Base-by-base conservation (phyloP, 2,888 invertebrate species). In the Monopis laevigella region DNA sequence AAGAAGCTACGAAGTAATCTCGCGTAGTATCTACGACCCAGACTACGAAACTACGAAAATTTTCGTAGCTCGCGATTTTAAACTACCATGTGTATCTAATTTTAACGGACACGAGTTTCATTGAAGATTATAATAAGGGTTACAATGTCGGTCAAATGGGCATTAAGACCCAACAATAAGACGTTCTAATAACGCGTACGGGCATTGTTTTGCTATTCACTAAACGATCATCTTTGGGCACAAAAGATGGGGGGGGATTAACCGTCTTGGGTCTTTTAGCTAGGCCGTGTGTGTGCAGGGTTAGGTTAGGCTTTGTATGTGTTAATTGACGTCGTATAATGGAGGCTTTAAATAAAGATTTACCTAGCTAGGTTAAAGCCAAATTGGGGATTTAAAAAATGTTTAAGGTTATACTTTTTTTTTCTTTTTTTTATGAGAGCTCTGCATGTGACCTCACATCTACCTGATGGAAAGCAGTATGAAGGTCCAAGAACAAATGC, bases 61-160 rank as follows among this genome's bases (percentile, higher is more conserved):
- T n/a, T n/a, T n/a, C n/a, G n/a, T n/a, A n/a, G n/a, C n/a, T n/a
- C n/a, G n/a, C n/a, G n/a, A n/a, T n/a, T n/a, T n/a, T n/a, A n/a
- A n/a, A n/a, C n/a, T n/a, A n/a, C 2, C 0, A 58, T 42, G 55
- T 66, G 42, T 59, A 53, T 62, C 51, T 19, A 45, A 11, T 21
- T 2, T 11, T 45, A 45, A 50, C 50, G 58, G 17, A 57, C 55
- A 53, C 52, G 50, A 59, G 50, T 58, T 55, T 65, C 65, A 66
- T 68, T 71, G 69, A 73, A 63, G 68, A 70, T 67, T 63, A 62
- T 61, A 72, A 68, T 72, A 72, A 70, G 72, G 71, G 62, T 65
- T 61, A 63, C 59, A 62, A 59, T 57, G 68, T 69, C 72, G 77
- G 75, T 73, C 77, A 75, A 66, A 57, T 60, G 54, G 54, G 61